Conservation (phyloP, 2,113 vertebrate species). For the Lepidothrix coronata region DNA sequence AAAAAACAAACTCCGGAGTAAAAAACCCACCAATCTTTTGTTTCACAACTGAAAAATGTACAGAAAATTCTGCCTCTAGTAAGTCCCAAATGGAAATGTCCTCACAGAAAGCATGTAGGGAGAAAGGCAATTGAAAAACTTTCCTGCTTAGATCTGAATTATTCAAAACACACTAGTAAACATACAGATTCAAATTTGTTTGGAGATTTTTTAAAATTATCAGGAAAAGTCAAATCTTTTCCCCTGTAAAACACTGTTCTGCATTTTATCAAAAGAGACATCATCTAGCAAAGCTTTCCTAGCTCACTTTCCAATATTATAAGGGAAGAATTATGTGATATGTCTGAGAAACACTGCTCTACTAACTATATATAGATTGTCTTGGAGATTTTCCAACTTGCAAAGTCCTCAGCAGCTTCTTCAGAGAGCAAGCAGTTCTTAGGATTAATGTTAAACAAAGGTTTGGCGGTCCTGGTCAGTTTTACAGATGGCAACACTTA, state of each 20-base stretch:
- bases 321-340: neutral
- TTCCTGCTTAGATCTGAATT: neutral
- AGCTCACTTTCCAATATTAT: neutral
- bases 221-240: neutral
- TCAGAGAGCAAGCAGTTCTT: neutral
- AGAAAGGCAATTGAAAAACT: neutral
- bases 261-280: neutral
- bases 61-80: neutral
- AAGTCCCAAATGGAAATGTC: neutral
- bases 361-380: conserved; percentile 10
- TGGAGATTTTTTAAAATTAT: neutral
- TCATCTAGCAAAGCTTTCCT: neutral
- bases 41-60: neutral
- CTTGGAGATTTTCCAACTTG: conserved; percentile 37
- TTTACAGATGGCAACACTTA: conserved; percentile 10
- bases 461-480: neutral
- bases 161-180: neutral
- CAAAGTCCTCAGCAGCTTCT: conserved; percentile 32
- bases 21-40: neutral
- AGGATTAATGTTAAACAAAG: conserved; percentile 3
- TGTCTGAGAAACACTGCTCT: conserved; percentile 2
- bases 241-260: neutral
- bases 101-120: neutral
- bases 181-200: neutral
- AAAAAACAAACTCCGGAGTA: neutral